Percentiles rank a stretch among this genome's conserved stretches.
Evolutionary conservation across 2,888 invertebrate genomes (phyloP).

Genomic region (Sminthurides aquaticus): DNA sequence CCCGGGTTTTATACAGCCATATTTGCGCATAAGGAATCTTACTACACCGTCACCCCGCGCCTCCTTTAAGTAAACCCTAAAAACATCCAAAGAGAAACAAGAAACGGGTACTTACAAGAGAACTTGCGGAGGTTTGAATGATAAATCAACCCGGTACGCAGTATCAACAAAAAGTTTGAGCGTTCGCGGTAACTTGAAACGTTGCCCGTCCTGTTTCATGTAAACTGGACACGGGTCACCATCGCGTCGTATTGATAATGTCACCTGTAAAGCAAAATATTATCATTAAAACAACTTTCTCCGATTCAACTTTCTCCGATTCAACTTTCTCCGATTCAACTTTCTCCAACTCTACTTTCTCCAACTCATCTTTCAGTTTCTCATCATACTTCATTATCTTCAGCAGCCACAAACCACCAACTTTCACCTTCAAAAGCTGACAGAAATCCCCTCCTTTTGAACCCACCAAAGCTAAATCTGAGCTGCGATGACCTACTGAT

Average conservation of each 20-base stretch:
- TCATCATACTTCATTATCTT: not conserved
- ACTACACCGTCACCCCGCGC: too few relatives aligned
- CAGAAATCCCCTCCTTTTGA: too few relatives aligned
- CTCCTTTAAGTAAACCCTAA: too few relatives aligned
- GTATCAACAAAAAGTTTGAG: conserved; percentile 51
- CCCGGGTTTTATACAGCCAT: too few relatives aligned
- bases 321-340: not conserved
- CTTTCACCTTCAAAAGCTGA: too few relatives aligned
- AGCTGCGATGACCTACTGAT: too few relatives aligned
- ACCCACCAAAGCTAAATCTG: too few relatives aligned
- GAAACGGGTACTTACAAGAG: conserved; percentile 50
- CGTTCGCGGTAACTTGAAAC: conserved; percentile 54
- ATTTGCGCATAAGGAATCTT: too few relatives aligned
- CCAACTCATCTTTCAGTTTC: not conserved
- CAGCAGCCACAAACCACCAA: too few relatives aligned
- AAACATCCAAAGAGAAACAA: too few relatives aligned
- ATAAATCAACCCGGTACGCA: conserved; percentile 52
- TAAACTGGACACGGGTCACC: conserved; percentile 51
- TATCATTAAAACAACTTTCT: not conserved
- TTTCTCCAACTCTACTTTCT: not conserved
- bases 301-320: not conserved
- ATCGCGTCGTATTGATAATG: conserved; percentile 51
- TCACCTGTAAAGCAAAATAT: conserved; percentile 46
- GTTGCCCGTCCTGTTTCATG: conserved; percentile 55
- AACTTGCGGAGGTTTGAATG: conserved; percentile 52